These are phyloP conservation scores for Penaeus vannamei DNA, from an alignment of 1,140 invertebrate species.

Conservation along the genomic window DNA sequence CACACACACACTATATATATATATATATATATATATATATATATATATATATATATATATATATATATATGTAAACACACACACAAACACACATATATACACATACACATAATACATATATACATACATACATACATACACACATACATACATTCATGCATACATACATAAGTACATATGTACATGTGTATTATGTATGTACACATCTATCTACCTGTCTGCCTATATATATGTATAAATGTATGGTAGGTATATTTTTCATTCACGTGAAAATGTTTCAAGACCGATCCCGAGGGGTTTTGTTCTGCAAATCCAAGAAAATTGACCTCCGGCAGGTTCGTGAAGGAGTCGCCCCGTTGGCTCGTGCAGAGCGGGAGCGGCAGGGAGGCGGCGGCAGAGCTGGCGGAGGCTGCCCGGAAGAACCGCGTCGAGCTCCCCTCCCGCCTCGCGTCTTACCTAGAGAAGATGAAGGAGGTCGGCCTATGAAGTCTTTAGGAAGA, in stretches of 20 bases:
- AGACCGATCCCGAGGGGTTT: neutral
- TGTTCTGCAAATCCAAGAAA: too few species aligned
- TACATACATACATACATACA: too few species aligned
- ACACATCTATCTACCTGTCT: neutral
- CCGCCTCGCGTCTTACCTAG: neutral
- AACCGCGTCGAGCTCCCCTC: conserved; percentile 3
- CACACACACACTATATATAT: too few species aligned
- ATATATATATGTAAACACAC: too few species aligned
- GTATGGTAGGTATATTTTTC: neutral
- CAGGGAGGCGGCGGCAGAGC: neutral
- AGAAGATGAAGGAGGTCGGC: too few species aligned
- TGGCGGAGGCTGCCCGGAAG: neutral
- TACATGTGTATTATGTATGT: neutral
- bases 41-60: too few species aligned
- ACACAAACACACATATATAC: too few species aligned
- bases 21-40: too few species aligned
- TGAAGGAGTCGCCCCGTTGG: conserved; percentile 41
- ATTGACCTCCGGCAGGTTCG: neutral
- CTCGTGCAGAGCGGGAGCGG: conserved; percentile 23
- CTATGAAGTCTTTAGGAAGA: too few species aligned
- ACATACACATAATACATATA: too few species aligned
- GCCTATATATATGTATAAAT: conserved; percentile 29
- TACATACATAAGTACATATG: too few species aligned
- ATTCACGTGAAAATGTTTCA: neutral
- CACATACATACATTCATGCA: too few species aligned